These are phyloP conservation scores for Pyrrhosoma nymphula DNA, from an alignment of 2,888 invertebrate species.

Conservation along the genomic window DNA sequence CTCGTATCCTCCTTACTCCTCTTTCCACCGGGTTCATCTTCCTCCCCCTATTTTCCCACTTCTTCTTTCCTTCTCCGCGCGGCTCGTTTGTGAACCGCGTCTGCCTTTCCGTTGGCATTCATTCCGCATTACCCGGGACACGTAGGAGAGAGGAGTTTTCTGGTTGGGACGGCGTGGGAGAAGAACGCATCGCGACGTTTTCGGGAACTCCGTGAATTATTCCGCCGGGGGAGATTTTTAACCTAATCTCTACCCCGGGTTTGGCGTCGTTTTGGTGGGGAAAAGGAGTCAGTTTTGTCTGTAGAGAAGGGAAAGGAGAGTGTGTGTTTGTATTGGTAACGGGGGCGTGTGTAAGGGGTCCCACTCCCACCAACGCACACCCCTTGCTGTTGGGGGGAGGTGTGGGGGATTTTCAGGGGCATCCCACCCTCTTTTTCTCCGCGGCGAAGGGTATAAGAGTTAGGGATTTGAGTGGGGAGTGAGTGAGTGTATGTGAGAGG, in stretches of 20 bases:
- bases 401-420: too few species aligned
- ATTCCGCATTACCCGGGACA: slow-evolving; percentile 63
- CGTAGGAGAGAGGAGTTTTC: slow-evolving; percentile 8
- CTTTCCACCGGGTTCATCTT: neutral
- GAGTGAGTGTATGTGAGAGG: neutral
- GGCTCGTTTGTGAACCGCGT: slow-evolving; percentile 38
- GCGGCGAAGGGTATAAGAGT: neutral
- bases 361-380: neutral
- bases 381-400: neutral
- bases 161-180: neutral
- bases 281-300: slow-evolving; percentile 24
- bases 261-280: slow-evolving; percentile 58
- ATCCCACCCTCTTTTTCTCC: too few species aligned
- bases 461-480: too few species aligned
- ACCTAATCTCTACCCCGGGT: slow-evolving; percentile 51
- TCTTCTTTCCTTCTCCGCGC: neutral
- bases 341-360: neutral
- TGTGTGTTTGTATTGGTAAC: neutral
- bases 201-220: slow-evolving; percentile 56
- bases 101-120: slow-evolving; percentile 55
- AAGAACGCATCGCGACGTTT: slow-evolving; percentile 43
- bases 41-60: neutral
- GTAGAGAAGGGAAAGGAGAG: neutral
- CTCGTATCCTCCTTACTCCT: neutral
- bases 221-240: slow-evolving; percentile 53